A percentile compares a stretch with the other conserved stretches of the same genome.
Conservation (phyloP, 2,797 vertebrate species). For the Columba guinea region DNA sequence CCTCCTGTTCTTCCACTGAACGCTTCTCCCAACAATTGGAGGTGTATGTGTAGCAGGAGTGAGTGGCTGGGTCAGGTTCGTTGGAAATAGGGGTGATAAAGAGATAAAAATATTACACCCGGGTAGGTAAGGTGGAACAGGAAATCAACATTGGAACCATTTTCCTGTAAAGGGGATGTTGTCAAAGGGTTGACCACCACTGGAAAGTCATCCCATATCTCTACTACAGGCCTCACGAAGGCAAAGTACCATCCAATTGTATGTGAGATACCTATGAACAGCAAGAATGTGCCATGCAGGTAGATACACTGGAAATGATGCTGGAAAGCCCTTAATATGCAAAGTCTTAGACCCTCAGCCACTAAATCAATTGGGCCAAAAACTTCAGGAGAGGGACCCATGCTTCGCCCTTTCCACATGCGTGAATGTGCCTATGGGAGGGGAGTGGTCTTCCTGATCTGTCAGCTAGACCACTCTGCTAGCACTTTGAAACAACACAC, state of each 20-base stretch:
- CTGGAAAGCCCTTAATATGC: not conserved
- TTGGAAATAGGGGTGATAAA: not conserved
- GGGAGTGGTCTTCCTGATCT: not conserved
- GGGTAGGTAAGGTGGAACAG: not conserved
- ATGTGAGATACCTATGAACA: not conserved
- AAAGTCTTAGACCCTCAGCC: not conserved
- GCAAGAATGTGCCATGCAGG: not conserved
- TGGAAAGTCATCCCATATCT: not conserved
- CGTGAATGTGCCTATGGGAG: not conserved
- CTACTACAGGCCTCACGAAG: not conserved
- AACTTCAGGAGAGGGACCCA: not conserved
- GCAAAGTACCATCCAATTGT: not conserved
- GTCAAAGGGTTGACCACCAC: not conserved
- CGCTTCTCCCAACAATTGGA: not conserved
- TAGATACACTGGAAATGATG: not conserved
- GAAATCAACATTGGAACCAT: not conserved
- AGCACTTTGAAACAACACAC: conserved; percentile 46
- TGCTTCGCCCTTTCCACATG: not conserved
- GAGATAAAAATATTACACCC: not conserved
- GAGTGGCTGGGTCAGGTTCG: not conserved
- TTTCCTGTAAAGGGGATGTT: not conserved
- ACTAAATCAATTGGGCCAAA: not conserved
- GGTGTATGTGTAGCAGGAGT: not conserved
- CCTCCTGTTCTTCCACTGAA: not conserved
- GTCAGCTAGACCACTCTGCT: not conserved